These are phyloP conservation scores for Tenualosa thibaudeaui DNA, from an alignment of 2,797 vertebrate species.

Conservation along the genomic window DNA sequence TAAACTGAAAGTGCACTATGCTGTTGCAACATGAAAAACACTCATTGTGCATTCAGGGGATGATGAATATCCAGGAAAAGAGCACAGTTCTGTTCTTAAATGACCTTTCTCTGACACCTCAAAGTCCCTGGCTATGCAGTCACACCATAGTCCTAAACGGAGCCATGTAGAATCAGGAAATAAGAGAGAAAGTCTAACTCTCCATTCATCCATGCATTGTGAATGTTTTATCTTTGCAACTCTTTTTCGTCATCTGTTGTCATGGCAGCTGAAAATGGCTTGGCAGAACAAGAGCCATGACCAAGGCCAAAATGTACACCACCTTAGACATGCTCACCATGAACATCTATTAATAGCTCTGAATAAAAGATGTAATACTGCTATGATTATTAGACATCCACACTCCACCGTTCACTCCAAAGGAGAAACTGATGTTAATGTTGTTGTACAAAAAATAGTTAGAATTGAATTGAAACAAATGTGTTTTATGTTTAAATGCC, in stretches of 20 bases:
- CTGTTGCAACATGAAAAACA: neutral
- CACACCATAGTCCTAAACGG: neutral
- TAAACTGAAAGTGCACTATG: neutral
- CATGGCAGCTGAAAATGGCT: constrained; percentile 30
- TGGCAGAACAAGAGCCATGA: neutral
- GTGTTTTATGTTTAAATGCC: too few species aligned
- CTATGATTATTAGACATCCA: neutral
- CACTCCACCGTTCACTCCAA: too few species aligned
- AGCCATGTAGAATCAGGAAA: neutral
- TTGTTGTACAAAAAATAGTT: too few species aligned
- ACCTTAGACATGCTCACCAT: too few species aligned
- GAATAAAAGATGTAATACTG: neutral
- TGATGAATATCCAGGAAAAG: neutral
- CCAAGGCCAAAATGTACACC: neutral
- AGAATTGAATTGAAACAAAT: too few species aligned
- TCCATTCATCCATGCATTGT: neutral
- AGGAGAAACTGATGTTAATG: too few species aligned
- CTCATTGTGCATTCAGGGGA: neutral
- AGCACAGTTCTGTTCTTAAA: neutral
- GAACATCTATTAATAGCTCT: too few species aligned
- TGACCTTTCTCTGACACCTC: neutral
- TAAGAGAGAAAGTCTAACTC: neutral
- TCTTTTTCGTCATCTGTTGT: neutral
- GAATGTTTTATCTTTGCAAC: neutral
- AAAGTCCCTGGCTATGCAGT: too few species aligned